Evolutionary conservation across 2,888 invertebrate genomes (phyloP).

Genomic region (Cantharis flavilabris): DNA sequence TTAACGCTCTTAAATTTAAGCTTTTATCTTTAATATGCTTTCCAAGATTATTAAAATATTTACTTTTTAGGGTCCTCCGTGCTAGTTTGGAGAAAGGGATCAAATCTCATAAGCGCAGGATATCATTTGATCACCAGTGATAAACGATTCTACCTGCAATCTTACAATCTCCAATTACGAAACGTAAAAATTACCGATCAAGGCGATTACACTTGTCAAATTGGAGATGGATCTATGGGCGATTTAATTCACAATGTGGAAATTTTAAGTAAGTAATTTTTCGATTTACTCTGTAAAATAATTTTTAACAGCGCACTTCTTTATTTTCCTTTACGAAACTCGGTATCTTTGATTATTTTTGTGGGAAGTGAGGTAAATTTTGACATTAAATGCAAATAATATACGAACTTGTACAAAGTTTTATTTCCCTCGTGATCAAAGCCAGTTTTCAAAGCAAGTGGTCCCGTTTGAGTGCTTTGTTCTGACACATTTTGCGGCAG

Average conservation of each 20-base stretch:
- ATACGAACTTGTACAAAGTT: constrained; percentile 30
- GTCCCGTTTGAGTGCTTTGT: constrained; percentile 31
- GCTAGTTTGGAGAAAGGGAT: constrained; percentile 60
- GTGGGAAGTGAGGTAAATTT: constrained; percentile 28
- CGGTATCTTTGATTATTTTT: constrained; percentile 25
- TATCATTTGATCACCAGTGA: constrained; percentile 61
- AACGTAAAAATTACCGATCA: constrained; percentile 60
- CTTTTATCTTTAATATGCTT: neutral
- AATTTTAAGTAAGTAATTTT: constrained; percentile 57
- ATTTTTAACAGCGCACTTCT: neutral
- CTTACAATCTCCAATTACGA: constrained; percentile 59
- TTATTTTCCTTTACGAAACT: neutral
- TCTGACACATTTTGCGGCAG: constrained; percentile 29
- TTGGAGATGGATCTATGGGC: constrained; percentile 60
- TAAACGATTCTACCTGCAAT: constrained; percentile 57
- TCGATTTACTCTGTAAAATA: neutral
- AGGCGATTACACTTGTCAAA: constrained; percentile 63
- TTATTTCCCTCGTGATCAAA: constrained; percentile 31
- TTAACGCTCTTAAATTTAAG: neutral
- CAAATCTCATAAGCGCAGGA: constrained; percentile 59
- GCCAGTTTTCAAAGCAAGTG: constrained; percentile 29
- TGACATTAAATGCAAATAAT: constrained; percentile 30
- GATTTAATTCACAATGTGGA: constrained; percentile 63
- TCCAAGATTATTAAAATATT: neutral
- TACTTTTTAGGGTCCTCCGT: constrained; percentile 57